These are phyloP conservation scores for Phacellophora camtschatica DNA, from an alignment of 30 jellyfish, hydroid and myxozoan genomes.

Conservation along the genomic window DNA sequence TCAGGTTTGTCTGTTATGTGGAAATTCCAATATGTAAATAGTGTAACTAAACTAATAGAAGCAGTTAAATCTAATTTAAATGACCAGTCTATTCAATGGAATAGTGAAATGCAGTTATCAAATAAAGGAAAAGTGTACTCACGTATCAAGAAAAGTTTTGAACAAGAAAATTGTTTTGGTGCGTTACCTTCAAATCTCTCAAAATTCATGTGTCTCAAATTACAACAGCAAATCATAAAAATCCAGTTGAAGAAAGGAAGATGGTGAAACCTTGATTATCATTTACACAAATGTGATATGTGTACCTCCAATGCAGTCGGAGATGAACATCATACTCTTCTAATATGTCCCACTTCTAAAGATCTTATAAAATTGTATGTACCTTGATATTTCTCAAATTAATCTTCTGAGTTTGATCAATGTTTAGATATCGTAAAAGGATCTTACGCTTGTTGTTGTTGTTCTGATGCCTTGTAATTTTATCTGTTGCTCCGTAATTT, in stretches of 20 bases:
- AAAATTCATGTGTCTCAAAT: neutral
- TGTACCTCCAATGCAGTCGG: neutral
- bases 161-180: neutral
- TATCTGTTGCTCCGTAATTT: too few species aligned
- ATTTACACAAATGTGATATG: neutral
- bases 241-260: neutral
- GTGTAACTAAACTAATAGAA: too few species aligned
- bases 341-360: too few species aligned
- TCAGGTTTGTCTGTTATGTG: too few species aligned
- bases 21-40: too few species aligned
- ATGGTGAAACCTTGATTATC: neutral
- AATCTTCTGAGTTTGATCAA: neutral
- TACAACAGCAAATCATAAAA: neutral
- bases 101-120: neutral
- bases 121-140: neutral
- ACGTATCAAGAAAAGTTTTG: neutral
- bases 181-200: neutral
- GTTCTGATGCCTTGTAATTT: too few species aligned
- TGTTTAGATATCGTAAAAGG: neutral
- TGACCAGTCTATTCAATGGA: too few species aligned
- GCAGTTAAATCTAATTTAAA: too few species aligned
- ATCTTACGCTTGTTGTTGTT: too few species aligned
- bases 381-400: neutral
- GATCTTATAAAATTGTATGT: too few species aligned
- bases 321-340: too few species aligned